Base-by-base conservation (phyloP, 2,888 invertebrate species). In the Itoplectis maculator region DNA sequence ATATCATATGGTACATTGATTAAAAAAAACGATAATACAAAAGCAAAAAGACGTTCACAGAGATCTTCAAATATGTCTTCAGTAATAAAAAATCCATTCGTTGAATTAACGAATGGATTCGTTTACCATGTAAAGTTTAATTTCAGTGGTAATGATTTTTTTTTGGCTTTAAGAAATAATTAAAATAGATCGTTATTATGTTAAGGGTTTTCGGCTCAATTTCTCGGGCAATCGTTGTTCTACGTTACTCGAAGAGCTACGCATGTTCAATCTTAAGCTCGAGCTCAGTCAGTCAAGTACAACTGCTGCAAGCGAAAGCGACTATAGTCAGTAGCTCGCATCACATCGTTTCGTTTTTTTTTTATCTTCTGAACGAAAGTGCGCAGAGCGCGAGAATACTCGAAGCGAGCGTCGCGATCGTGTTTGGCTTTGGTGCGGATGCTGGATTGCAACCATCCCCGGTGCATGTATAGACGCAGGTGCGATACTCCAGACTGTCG, bases 401-500 rank as follows among this genome's bases (percentile, higher is more conserved):
- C n/a, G 63, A 56, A n/a, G 49, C 9, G 1, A 77, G 20, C 5
- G 54, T 45, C 11, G 72, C 79, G 18, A 81, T 54, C 11, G 56
- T 23, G 45, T 68, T 86, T 61, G 86, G 82, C 20, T 86, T 66
- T 1, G 74, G 23, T 15, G 77, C 78, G 4, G 92, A 85, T 7
- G 95, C 94, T n/a, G 94, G 91, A 93, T 98, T 98, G 91, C 98
- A 98, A 1, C 97, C 97, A 90, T 98, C 96, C 0, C 95, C 94
- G 77, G 94, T 93, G 89, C 98, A 98, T 0, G 98, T 98, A 91
- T 95, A 97, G 73, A 98, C 95, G 92, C 98, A 98, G 2, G 98
- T 97, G 85, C 98, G 94, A 92, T 98, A 98, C 79, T 95, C 95
- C 88, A 97, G 93, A 88, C 94, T 95, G 91, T 98, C 98, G n/a